phyloP scores from a whole-genome alignment of 2,113 vertebrate species.

The Ginglymostoma cirratum region DNA sequence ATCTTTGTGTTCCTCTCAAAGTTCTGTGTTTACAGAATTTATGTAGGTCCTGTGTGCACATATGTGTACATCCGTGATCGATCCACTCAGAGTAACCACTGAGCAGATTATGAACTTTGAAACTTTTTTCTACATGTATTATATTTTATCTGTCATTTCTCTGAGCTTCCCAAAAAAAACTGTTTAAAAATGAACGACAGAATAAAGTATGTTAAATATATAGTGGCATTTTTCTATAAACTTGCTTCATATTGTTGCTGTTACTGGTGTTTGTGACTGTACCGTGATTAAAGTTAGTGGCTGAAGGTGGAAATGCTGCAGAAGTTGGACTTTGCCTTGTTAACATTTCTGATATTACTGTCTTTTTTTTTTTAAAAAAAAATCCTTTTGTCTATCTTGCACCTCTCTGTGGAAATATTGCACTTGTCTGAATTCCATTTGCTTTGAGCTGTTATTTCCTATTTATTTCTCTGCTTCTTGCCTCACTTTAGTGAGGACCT shows the following conservation, averaged over 20 bases:
- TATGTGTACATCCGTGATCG: neutral
- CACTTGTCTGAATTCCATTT: constrained; percentile 12
- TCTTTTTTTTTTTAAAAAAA: neutral
- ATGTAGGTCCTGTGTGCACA: neutral
- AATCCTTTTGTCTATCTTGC: neutral
- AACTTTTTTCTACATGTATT: neutral
- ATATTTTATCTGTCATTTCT: neutral
- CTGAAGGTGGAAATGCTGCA: neutral
- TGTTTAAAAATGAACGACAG: constrained; percentile 40
- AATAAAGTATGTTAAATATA: constrained; percentile 44
- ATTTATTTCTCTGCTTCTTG: neutral
- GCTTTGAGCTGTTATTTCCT: constrained; percentile 1
- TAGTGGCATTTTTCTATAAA: constrained; percentile 14
- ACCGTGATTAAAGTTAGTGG: neutral
- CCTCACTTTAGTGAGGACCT: neutral
- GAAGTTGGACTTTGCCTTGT: constrained; percentile 17
- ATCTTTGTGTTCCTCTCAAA: neutral
- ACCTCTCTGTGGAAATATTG: neutral
- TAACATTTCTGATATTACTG: neutral
- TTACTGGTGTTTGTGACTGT: neutral
- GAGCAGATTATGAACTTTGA: neutral
- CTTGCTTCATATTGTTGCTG: neutral
- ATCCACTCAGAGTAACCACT: neutral
- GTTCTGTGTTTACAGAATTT: neutral
- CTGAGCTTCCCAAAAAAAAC: constrained; percentile 42